Base-by-base conservation (phyloP, 2,113 vertebrate species). In the Salvelinus alpinus region DNA sequence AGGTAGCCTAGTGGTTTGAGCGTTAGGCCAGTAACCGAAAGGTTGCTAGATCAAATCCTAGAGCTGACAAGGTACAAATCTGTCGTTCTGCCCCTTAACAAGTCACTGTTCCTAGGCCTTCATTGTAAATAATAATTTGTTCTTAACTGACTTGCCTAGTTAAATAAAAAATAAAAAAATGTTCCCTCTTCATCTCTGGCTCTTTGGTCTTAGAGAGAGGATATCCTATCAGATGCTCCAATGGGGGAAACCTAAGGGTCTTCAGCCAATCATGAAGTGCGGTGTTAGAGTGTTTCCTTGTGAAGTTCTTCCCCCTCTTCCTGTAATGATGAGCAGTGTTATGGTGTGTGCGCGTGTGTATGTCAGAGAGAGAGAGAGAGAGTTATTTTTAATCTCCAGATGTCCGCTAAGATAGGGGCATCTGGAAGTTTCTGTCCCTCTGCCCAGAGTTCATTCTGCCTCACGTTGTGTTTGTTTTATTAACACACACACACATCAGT, bases 361-460 rank as follows among this genome's bases (percentile, higher is more conserved):
- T 71, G 59, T 62, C 7, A 25, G 48, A 69, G 51, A 48, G 66
- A 20, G 18, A 22, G 64, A 70, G 78, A 70, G 82, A 9, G 38
- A n/a, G n/a, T 82, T 91, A 91, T 91, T 91, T 92, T 91, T 91
- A 44, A 88, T 70, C 76, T 29, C 85, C 90, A 90, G 86, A 91
- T 91, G 90, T 91, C 82, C 71, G 69, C 64, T 66, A n/a, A 85
- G 88, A 91, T 91, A 83, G 79, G 85, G 89, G 88, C 86, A 91
- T 88, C 82, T 89, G 80, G 79, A 73, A 78, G 67, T 84, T 86
- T 86, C 76, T 87, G 84, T 90, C 78, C 84, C 77, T 72, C 71
- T 81, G 83, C 84, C 80, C 44, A 5, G 74, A 82, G 82, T 87
- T 87, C 81, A 90, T 89, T 88, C 82, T 64, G 87, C 75, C 79